These are phyloP conservation scores for Coregonus clupeaformis DNA, from an alignment of 2,113 vertebrate genomes.

Conservation along the genomic window DNA sequence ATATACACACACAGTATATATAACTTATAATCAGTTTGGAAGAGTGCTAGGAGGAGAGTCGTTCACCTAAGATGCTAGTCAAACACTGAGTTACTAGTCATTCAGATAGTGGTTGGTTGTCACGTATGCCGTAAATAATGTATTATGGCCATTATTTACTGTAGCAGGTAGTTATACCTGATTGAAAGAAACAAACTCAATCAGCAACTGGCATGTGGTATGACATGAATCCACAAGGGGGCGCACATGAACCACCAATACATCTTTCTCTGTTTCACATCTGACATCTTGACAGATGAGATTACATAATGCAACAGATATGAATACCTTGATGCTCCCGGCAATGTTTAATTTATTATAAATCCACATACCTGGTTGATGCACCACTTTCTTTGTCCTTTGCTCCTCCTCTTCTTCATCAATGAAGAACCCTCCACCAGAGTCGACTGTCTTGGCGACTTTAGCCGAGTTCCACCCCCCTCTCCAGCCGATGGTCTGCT, in stretches of 20 bases:
- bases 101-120: neutral
- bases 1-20: too few relatives aligned
- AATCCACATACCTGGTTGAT: conserved; percentile 80
- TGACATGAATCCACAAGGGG: too few relatives aligned
- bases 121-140: neutral
- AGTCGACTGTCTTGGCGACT: conserved; percentile 82
- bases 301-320: neutral
- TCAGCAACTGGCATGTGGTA: too few relatives aligned
- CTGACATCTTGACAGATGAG: too few relatives aligned
- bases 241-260: too few relatives aligned
- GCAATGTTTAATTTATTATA: neutral
- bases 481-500: conserved; percentile 71
- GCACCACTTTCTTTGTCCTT: conserved; percentile 71
- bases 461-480: conserved; percentile 70
- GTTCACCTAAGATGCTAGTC: neutral
- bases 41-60: neutral
- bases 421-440: conserved; percentile 88
- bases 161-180: too few relatives aligned
- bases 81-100: neutral
- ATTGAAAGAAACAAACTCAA: too few relatives aligned
- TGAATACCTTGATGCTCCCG: too few relatives aligned
- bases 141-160: too few relatives aligned
- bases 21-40: too few relatives aligned
- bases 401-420: conserved; percentile 81
- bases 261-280: too few relatives aligned